Base-by-base conservation (phyloP, 2,888 invertebrate species). In the Tyria jacobaeae region DNA sequence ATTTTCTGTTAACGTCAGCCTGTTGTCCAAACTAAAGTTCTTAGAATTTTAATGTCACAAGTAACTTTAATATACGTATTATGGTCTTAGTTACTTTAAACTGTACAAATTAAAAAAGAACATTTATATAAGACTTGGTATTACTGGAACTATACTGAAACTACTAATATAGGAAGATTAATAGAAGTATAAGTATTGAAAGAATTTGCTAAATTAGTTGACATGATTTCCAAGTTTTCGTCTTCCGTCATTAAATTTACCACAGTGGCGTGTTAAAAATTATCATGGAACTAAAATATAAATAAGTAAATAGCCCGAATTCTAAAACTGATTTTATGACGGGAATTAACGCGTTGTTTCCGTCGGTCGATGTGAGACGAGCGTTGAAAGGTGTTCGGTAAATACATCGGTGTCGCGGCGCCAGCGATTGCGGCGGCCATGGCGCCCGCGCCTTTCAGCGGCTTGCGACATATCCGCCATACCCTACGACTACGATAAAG, bases 281-380 rank as follows among this genome's bases (percentile, higher is more conserved):
- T 89, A 92, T 91, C 92, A 89, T 89, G 89, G 84, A 89, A 88
- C 92, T 90, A 88, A 92, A 92, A 94, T 92, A 92, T 92, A 93
- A 92, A 91, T 89, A 93, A 92, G 92, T 92, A 93, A 93, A 93
- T 92, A 92, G 92, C 91, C 92, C 89, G 91, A 91, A 92, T 93
- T 92, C 94, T 93, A 92, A 93, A 93, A 91, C 88, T 89, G 94
- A 93, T 93, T 94, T 94, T 93, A 94, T 92, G 93, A 93, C 92
- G 92, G 91, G 93, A 93, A 93, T 93, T 93, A 94, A 94, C 94
- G 92, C 89, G 92, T 93, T 92, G 92, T 94, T 94, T 94, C 94
- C 94, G 93, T 89, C 92, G 91, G 89, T 88, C 88, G 92, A 91
- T 91, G 91, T 88, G 92, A 88, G 92, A 90, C 88, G 90, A 88